phyloP scores from a whole-genome alignment of 2,113 vertebrate species.

The Hippolais icterina region DNA sequence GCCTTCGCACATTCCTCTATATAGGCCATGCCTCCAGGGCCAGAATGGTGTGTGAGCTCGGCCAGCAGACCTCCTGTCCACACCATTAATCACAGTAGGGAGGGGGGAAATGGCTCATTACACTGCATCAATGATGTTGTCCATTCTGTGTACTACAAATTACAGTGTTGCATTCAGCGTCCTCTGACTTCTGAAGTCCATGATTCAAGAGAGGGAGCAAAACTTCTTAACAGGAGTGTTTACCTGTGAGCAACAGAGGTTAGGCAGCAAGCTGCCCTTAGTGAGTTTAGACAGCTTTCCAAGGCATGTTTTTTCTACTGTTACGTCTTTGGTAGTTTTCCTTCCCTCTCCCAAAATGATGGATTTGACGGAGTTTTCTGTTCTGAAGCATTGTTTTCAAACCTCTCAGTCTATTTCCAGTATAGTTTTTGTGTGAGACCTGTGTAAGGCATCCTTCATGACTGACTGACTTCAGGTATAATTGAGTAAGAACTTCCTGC shows the following conservation, averaged over 20 bases:
- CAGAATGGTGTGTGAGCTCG: background rate
- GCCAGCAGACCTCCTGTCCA: background rate
- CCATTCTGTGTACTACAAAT: background rate
- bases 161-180: background rate
- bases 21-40: conserved; percentile 5
- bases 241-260: background rate
- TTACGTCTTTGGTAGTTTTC: background rate
- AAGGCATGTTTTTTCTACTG: background rate
- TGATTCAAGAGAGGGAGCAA: background rate
- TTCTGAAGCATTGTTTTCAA: background rate
- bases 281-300: background rate
- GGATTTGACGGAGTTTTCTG: background rate
- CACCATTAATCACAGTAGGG: conserved; percentile 16
- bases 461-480: background rate
- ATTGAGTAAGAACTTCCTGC: background rate
- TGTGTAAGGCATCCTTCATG: background rate
- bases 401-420: background rate
- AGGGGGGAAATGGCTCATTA: background rate
- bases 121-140: background rate
- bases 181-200: background rate
- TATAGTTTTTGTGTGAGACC: background rate
- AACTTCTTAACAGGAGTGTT: background rate
- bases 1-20: background rate
- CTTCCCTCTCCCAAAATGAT: background rate
- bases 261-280: background rate